Evolutionary conservation across 1,140 invertebrate species (phyloP), one percentile per base, ranked within the genome.

Genomic region (Pseudachorutes palmiensis): DNA sequence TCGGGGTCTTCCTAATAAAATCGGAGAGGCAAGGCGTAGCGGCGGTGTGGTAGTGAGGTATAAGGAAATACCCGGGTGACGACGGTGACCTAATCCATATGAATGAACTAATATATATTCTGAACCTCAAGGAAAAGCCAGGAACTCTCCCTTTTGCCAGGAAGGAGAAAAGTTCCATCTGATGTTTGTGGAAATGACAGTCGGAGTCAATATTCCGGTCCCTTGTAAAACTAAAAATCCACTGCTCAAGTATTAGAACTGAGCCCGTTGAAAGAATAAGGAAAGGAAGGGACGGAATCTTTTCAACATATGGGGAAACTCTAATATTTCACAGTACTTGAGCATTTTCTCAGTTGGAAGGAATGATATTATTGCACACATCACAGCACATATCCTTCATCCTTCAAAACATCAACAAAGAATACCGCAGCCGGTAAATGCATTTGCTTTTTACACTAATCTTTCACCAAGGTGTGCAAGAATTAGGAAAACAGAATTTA

Each of bases 71-170:
- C n/a, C n/a, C n/a, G n/a, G n/a, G n/a, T n/a, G 55, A 12, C 12
- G 28, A 58, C 28, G 55, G 55, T 58, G 5, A 12, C 55, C 55
- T 58, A 58, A 58, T 58, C 55, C 55, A 58, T 58, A 58, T 58
- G 55, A 58, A 58, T 58, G 55, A 58, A 58, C 55, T 58, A 58
- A 58, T 58, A 58, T 58, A 58, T 58, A 58, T 58, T 58, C 55
- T 29, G 5, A 58, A 22, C n/a, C 55, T 22, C n/a, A 58, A 22
- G 5, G 5, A 12, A 22, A 58, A 12, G 24, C 5, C 22, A 58
- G 55, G 55, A 58, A 22, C n/a, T n/a, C n/a, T n/a, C n/a, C n/a
- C n/a, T n/a, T n/a, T n/a, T n/a, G n/a, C n/a, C n/a, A n/a, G n/a
- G n/a, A n/a, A n/a, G n/a, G n/a, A n/a, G n/a, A 24, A 29, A 58